These are phyloP conservation scores for Acronicta leporina DNA, from an alignment of 2,888 invertebrate genomes.

Conservation along the genomic window DNA sequence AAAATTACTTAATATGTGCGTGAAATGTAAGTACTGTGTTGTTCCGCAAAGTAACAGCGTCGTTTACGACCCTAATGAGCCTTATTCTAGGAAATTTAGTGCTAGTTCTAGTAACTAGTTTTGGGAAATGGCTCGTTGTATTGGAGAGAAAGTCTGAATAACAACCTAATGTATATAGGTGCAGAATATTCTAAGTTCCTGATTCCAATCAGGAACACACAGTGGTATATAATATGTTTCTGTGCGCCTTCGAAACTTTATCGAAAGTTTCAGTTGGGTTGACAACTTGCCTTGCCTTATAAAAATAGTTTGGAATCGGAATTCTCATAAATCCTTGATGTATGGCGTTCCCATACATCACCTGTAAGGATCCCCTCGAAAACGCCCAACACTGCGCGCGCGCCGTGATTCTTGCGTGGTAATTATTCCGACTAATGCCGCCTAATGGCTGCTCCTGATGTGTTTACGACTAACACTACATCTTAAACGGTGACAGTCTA, in stretches of 20 bases:
- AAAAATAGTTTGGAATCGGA: constrained; percentile 33
- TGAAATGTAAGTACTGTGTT: constrained; percentile 34
- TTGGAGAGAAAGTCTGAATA: constrained; percentile 41
- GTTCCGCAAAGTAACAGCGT: constrained; percentile 43
- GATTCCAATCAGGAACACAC: constrained; percentile 21
- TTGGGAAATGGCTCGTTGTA: constrained; percentile 50
- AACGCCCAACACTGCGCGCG: constrained; percentile 22
- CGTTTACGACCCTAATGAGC: constrained; percentile 39
- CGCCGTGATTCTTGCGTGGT: constrained; percentile 38
- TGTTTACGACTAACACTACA: constrained; percentile 67
- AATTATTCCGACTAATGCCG: constrained; percentile 72
- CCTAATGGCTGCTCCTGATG: constrained; percentile 66
- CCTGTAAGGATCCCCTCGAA: constrained; percentile 33
- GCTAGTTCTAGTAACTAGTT: constrained; percentile 33
- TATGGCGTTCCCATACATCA: constrained; percentile 45
- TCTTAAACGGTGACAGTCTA: constrained; percentile 60
- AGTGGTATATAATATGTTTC: constrained; percentile 1
- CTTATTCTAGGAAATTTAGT: constrained; percentile 43
- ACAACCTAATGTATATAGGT: constrained; percentile 33
- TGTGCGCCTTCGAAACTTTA: constrained; percentile 11
- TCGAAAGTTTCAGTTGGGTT: constrained; percentile 2
- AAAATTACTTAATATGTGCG: constrained; percentile 51
- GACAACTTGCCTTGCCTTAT: constrained; percentile 26
- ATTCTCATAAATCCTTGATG: constrained; percentile 42
- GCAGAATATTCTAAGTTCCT: constrained; percentile 29